Conservation (phyloP, 2,888 invertebrate genomes). For the Nephrotoma flavescens region DNA sequence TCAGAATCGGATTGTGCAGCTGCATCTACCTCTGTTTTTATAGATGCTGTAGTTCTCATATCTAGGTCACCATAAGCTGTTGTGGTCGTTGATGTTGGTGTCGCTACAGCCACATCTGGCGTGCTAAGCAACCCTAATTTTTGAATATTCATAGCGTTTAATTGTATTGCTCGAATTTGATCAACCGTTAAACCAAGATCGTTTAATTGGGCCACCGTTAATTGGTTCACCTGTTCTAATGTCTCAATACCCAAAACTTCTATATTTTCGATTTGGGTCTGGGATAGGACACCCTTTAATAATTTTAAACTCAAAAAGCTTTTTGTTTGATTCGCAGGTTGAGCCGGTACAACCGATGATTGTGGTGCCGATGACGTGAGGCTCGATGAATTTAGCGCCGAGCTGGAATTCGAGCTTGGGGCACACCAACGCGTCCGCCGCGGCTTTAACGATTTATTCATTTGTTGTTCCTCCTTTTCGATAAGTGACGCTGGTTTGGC, state of each 20-base stretch:
- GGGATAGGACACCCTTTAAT: slow-evolving; percentile 39
- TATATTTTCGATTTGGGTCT: slow-evolving; percentile 42
- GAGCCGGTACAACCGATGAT: not conserved
- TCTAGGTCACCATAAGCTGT: slow-evolving; percentile 5
- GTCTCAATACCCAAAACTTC: slow-evolving; percentile 43
- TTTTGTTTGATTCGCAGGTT: not conserved
- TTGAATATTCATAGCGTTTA: slow-evolving; percentile 43
- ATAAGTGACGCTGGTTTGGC: slow-evolving; percentile 17
- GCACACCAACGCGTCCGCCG: not conserved
- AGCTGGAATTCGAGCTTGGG: not conserved
- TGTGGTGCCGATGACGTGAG: not conserved
- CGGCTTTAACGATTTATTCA: not conserved
- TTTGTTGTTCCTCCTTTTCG: slow-evolving; percentile 2
- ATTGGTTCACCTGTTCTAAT: slow-evolving; percentile 43
- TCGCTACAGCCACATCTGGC: not conserved
- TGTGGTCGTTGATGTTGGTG: not conserved
- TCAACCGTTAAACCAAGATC: slow-evolving; percentile 42
- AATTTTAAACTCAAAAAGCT: slow-evolving; percentile 40
- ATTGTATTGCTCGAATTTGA: slow-evolving; percentile 46
- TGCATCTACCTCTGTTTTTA: not conserved
- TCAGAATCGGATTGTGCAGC: not conserved
- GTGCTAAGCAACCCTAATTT: slow-evolving; percentile 32
- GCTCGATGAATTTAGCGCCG: not conserved
- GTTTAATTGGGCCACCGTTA: slow-evolving; percentile 44
- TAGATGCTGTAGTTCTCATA: slow-evolving; percentile 6